phyloP scores from a whole-genome alignment of 2,888 invertebrate genomes.

The Trichacis sp. region DNA sequence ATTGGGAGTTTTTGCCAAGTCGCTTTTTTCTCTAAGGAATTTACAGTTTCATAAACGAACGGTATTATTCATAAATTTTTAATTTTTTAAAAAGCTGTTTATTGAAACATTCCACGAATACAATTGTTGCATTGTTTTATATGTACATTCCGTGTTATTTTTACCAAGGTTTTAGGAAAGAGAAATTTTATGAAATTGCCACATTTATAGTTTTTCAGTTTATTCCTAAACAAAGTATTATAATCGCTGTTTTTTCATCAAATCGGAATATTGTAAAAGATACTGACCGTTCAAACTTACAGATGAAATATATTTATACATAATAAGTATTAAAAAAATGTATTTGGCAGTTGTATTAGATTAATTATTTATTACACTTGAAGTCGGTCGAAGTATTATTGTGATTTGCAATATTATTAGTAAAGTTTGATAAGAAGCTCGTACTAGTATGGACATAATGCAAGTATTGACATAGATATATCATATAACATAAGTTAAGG shows the following conservation, averaged over 20 bases:
- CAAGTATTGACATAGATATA: slow-evolving; percentile 12
- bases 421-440: slow-evolving; percentile 30
- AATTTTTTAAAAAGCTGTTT: too few relatives aligned
- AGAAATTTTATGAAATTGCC: too few relatives aligned
- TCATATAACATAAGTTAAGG: slow-evolving; percentile 15
- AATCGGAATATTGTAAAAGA: too few relatives aligned
- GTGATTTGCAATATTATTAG: slow-evolving; percentile 17
- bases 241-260: too few relatives aligned
- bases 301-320: slow-evolving; percentile 2
- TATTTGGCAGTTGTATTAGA: slow-evolving; percentile 22
- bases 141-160: background rate
- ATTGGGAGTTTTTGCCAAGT: slow-evolving; percentile 1
- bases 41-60: background rate
- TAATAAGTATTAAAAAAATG: slow-evolving; percentile 6
- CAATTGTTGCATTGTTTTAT: background rate
- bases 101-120: background rate
- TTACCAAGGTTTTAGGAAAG: too few relatives aligned
- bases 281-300: background rate
- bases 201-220: background rate
- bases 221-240: too few relatives aligned
- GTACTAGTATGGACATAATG: slow-evolving; percentile 24
- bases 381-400: slow-evolving; percentile 20
- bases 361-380: slow-evolving; percentile 18
- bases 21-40: background rate
- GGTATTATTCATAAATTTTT: too few relatives aligned